These are phyloP conservation scores for Caenorhabditis remanei DNA, from an alignment of 1,140 invertebrate species.

Conservation along the genomic window DNA sequence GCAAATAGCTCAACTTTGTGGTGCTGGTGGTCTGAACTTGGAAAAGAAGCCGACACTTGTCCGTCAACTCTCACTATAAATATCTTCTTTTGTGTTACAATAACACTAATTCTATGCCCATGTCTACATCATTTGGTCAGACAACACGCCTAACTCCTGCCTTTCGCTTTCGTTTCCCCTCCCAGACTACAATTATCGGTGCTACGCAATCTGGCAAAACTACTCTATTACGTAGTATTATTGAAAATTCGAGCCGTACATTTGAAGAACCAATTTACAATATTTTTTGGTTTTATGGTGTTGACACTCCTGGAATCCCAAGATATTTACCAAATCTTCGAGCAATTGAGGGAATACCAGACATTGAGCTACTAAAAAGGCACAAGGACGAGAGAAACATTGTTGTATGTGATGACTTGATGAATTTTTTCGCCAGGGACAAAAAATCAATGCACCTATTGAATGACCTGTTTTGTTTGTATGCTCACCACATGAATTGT, in stretches of 20 bases:
- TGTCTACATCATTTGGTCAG: neutral
- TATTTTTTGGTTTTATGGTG: neutral
- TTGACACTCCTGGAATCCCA: neutral
- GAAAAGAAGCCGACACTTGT: too few species aligned
- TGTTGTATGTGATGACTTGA: neutral
- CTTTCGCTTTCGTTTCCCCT: neutral
- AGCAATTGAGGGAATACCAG: neutral
- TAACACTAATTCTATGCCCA: neutral
- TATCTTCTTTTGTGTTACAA: too few species aligned
- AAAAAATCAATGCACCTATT: too few species aligned
- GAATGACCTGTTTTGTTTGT: too few species aligned
- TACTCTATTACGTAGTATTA: neutral
- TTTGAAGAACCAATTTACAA: neutral
- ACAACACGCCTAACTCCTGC: neutral
- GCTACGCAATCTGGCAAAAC: conserved; percentile 16
- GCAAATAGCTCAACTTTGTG: too few species aligned
- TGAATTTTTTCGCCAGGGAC: conserved; percentile 23
- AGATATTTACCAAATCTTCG: neutral
- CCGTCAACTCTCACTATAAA: too few species aligned
- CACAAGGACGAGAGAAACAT: neutral
- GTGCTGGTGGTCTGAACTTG: too few species aligned
- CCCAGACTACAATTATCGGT: neutral
- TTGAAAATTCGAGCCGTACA: neutral
- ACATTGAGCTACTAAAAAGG: neutral
- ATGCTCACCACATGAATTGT: too few species aligned